phyloP scores from a whole-genome alignment of 2,888 invertebrate genomes.

The Phyllotreta striolata region DNA sequence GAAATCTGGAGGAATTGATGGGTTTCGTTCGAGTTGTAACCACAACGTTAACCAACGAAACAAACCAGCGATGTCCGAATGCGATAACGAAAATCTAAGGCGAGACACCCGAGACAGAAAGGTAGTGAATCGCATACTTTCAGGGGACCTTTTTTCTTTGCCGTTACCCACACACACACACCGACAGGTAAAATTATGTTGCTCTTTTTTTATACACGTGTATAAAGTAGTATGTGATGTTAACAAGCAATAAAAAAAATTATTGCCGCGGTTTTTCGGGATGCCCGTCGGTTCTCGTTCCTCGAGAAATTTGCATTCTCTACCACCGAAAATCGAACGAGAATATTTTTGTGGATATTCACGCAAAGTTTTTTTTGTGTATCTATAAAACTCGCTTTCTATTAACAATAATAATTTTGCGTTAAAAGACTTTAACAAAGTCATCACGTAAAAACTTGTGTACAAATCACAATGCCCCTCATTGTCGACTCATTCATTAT shows the following conservation, averaged over 20 bases:
- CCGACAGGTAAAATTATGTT: constrained; percentile 56
- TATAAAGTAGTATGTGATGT: constrained; percentile 58
- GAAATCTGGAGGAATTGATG: constrained; percentile 17
- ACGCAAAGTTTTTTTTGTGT: no score
- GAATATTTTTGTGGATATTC: no score
- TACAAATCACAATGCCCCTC: constrained; percentile 34
- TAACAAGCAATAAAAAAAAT: constrained; percentile 59
- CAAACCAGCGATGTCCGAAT: constrained; percentile 56
- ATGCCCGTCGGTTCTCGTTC: no score
- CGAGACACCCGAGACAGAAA: constrained; percentile 52
- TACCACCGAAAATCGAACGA: no score
- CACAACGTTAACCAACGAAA: constrained; percentile 20
- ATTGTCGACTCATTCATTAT: constrained; percentile 40
- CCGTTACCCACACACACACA: constrained; percentile 49
- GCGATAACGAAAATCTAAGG: constrained; percentile 58
- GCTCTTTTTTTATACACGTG: constrained; percentile 45
- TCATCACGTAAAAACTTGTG: constrained; percentile 32
- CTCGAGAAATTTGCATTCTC: no score
- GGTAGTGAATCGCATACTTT: constrained; percentile 54
- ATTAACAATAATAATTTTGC: no score
- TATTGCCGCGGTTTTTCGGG: constrained; percentile 48
- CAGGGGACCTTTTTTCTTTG: constrained; percentile 46
- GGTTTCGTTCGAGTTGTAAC: not conserved
- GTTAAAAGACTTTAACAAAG: constrained; percentile 16
- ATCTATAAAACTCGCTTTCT: no score